These are phyloP conservation scores for Drosophila virilis DNA, from an alignment of 1,140 invertebrate genomes.

Conservation along the genomic window DNA sequence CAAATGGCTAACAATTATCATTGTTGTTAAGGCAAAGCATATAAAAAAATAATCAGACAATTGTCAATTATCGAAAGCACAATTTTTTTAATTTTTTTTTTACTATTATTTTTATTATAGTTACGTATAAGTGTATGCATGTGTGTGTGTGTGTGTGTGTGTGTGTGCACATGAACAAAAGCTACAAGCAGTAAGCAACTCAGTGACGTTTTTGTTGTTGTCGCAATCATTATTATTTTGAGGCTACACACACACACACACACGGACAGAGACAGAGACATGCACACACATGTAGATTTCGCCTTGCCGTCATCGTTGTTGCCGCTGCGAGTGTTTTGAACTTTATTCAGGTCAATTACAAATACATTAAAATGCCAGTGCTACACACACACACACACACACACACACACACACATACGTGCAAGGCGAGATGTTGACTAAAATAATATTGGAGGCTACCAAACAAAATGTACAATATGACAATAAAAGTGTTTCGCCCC, in stretches of 20 bases:
- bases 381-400: constrained; percentile 53
- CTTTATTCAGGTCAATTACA: constrained; percentile 84
- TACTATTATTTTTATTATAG: constrained; percentile 20
- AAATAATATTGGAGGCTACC: constrained; percentile 81
- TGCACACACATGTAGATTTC: constrained; percentile 71
- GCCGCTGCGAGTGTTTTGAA: constrained; percentile 78
- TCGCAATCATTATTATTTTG: constrained; percentile 82
- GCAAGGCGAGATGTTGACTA: constrained; percentile 68
- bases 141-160: constrained; percentile 12
- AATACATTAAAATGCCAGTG: constrained; percentile 83
- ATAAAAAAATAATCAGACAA: constrained; percentile 76
- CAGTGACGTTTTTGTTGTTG: constrained; percentile 53
- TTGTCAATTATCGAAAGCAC: constrained; percentile 75
- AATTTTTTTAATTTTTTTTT: constrained; percentile 30
- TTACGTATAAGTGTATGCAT: constrained; percentile 8
- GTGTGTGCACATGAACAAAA: constrained; percentile 23
- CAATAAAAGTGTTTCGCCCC: constrained; percentile 36
- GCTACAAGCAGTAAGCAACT: constrained; percentile 41
- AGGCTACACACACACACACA: constrained; percentile 64
- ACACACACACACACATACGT: constrained; percentile 22
- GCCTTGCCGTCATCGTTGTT: constrained; percentile 63
- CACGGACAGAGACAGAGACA: constrained; percentile 10
- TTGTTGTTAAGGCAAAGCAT: constrained; percentile 51
- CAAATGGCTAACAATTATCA: constrained; percentile 44
- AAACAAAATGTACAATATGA: constrained; percentile 55